These are phyloP conservation scores for Otus sunia DNA, from an alignment of 2,113 vertebrate species.

Conservation along the genomic window DNA sequence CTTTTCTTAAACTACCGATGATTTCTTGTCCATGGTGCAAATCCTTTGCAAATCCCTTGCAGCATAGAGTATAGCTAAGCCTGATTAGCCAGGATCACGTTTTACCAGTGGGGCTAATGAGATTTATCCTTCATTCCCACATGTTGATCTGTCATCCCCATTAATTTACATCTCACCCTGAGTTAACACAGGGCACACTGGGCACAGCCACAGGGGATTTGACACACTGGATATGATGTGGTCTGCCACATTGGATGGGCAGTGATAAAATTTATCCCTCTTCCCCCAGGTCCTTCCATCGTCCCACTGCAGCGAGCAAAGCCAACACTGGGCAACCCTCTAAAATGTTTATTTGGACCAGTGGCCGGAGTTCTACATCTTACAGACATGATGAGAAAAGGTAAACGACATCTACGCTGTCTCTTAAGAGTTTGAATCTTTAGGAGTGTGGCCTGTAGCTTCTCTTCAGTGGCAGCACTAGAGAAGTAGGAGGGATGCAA, in stretches of 20 bases:
- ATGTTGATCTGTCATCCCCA: neutral
- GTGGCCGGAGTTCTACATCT: constrained; percentile 79
- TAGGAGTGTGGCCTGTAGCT: neutral
- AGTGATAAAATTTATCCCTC: constrained; percentile 61
- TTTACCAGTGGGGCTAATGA: neutral
- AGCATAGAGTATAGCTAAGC: neutral
- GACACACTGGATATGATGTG: neutral
- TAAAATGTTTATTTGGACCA: constrained; percentile 95
- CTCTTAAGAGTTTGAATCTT: neutral
- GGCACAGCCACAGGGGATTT: neutral
- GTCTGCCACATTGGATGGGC: neutral
- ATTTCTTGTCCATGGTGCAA: neutral
- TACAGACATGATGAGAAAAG: constrained; percentile 85
- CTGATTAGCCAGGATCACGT: neutral
- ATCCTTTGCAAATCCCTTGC: neutral
- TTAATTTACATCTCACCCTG: neutral
- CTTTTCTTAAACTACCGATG: neutral
- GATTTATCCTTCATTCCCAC: neutral
- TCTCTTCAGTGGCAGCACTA: neutral
- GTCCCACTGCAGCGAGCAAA: constrained; percentile 73
- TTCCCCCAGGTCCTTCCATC: constrained; percentile 80
- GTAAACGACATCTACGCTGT: constrained; percentile 66
- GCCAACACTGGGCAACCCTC: constrained; percentile 70
- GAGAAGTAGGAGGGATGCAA: neutral
- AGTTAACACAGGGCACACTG: neutral